Percentiles rank a stretch among this genome's conserved stretches.
Conservation (phyloP, 2,888 invertebrate species). For the Hyalella azteca region DNA sequence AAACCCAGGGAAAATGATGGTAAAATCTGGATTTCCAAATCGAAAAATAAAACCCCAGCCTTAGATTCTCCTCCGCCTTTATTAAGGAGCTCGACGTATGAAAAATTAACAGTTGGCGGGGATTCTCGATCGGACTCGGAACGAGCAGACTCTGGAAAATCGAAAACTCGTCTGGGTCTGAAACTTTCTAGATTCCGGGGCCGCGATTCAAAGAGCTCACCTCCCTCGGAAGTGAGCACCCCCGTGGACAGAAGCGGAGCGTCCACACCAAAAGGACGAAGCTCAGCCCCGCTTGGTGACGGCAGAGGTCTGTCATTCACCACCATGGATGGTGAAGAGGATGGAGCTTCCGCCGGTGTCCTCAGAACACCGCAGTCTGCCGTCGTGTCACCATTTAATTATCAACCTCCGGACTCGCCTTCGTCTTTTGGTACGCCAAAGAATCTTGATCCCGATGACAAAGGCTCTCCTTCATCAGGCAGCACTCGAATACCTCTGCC, state of each 20-base stretch:
- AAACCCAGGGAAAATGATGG: slow-evolving; percentile 68
- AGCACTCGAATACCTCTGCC: slow-evolving; percentile 42
- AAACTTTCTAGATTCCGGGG: slow-evolving; percentile 54
- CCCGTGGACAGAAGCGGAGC: slow-evolving; percentile 53
- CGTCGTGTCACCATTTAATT: slow-evolving; percentile 7
- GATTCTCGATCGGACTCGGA: slow-evolving; percentile 37
- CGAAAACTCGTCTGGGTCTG: slow-evolving; percentile 49
- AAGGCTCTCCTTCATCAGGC: neutral
- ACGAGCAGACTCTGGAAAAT: slow-evolving; percentile 41
- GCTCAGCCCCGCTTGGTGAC: slow-evolving; percentile 60
- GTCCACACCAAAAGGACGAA: slow-evolving; percentile 40
- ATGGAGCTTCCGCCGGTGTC: slow-evolving; percentile 48
- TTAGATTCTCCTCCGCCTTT: slow-evolving; percentile 46
- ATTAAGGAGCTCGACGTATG: slow-evolving; percentile 63
- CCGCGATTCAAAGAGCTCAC: slow-evolving; percentile 49
- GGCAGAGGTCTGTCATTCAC: slow-evolving; percentile 68
- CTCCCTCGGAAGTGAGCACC: slow-evolving; percentile 56
- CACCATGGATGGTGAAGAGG: slow-evolving; percentile 63
- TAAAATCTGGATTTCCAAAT: slow-evolving; percentile 69
- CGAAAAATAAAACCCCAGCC: slow-evolving; percentile 41
- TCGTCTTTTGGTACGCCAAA: neutral
- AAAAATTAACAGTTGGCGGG: slow-evolving; percentile 61
- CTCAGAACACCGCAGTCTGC: slow-evolving; percentile 25
- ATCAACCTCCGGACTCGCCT: slow-evolving; percentile 29
- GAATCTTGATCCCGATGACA: neutral